Base-by-base conservation (phyloP, 2,888 invertebrate genomes). In the Choristoneura rosaceana region DNA sequence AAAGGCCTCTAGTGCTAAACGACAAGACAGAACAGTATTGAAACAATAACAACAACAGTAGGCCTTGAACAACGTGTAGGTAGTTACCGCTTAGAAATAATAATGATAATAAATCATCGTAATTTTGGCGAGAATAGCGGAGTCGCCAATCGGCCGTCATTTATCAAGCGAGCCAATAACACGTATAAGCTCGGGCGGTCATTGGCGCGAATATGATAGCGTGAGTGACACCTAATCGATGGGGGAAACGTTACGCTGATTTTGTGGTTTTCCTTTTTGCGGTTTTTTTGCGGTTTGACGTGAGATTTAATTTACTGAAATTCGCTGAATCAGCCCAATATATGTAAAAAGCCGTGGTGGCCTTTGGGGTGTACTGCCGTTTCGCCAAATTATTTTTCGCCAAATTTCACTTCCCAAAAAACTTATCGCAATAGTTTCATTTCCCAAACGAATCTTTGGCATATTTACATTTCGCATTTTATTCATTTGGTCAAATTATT, bases 101-200 rank as follows among this genome's bases (percentile, higher is more conserved):
- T 47, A 10, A 67, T n/a, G 55, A 67, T n/a, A 62, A 67, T 67
- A 71, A 71, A 60, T 62, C 55, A 55, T 61, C 43, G 62, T 62
- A 25, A 55, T 71, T 70, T 45, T 67, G 45, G 45, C 62, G 66
- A 45, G 52, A 43, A 25, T 43, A 15, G 52, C 43, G 14, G 50
- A 47, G 38, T 60, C 33, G 65, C 70, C 59, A 38, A 55, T 34
- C 52, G 41, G 12, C 33, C 55, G 58, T 61, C 67, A 63, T 71
- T 38, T 63, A 71, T 71, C 71, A 68, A 58, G 71, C 47, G 43
- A 62, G 17, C 62, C 50, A 25, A 15, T 65, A 62, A 62, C 66
- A 62, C 61, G 61, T 67, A 33, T 14, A 55, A 25, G 47, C 64
- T 12, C 41, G n/a, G 65, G 41, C 17, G 47, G 38, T 50, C 71